These are phyloP conservation scores for Drosophila seclusa DNA, from an alignment of 2,888 invertebrate genomes.

Conservation along the genomic window DNA sequence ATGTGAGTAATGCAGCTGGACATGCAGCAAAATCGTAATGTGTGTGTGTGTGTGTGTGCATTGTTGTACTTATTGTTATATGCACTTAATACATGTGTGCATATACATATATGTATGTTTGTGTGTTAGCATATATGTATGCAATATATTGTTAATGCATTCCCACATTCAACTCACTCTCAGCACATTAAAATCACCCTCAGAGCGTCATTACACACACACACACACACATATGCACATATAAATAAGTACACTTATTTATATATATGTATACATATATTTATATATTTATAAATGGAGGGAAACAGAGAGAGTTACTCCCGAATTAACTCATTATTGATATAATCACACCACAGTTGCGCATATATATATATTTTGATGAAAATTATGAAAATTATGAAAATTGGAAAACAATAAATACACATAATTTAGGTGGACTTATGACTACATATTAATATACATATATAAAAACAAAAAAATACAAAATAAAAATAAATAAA, in stretches of 20 bases:
- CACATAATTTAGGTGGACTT: neutral
- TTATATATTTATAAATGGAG: neutral
- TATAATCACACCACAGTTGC: neutral
- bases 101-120: neutral
- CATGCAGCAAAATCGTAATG: neutral
- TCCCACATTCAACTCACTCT: constrained; percentile 3
- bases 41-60: constrained; percentile 1
- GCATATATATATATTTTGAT: neutral
- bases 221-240: neutral
- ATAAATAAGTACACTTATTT: neutral
- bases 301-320: neutral
- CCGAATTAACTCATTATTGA: constrained; percentile 17
- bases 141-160: constrained; percentile 33
- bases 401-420: neutral
- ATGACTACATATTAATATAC: neutral
- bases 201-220: neutral
- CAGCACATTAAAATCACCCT: constrained; percentile 5
- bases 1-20: neutral
- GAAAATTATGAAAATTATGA: neutral
- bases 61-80: neutral
- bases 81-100: neutral
- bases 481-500: neutral
- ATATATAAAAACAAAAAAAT: neutral
- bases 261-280: constrained; percentile 1
- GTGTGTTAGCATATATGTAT: neutral